These are phyloP conservation scores for Acrobasis consociella DNA, from an alignment of 2,888 invertebrate species.

Conservation along the genomic window DNA sequence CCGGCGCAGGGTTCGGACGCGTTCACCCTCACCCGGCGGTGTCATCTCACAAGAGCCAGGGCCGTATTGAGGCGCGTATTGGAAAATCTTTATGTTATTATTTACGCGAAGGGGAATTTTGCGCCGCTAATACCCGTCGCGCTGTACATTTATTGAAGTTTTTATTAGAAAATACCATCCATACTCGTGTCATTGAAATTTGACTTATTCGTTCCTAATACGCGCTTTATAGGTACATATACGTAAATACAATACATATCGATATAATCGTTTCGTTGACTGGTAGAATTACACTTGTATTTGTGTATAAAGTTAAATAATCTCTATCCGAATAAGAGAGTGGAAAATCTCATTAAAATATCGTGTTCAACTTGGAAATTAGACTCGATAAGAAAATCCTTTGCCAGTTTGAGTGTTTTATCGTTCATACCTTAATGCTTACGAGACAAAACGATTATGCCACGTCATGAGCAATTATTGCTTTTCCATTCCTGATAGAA, in stretches of 20 bases:
- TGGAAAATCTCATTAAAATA: slow-evolving; percentile 49
- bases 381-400: slow-evolving; percentile 35
- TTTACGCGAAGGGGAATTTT: slow-evolving; percentile 66
- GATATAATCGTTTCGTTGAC: too few relatives aligned
- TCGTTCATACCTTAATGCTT: slow-evolving; percentile 18
- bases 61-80: slow-evolving; percentile 65
- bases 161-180: slow-evolving; percentile 71
- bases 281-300: too few relatives aligned
- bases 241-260: too few relatives aligned
- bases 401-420: slow-evolving; percentile 21
- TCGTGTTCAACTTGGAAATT: slow-evolving; percentile 39
- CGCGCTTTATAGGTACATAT: slow-evolving; percentile 11
- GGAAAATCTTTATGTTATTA: slow-evolving; percentile 75
- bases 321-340: slow-evolving; percentile 34
- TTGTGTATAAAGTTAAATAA: too few relatives aligned
- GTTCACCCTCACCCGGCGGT: slow-evolving; percentile 8
- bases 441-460: slow-evolving; percentile 20
- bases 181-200: slow-evolving; percentile 52
- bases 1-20: background rate
- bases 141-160: slow-evolving; percentile 68
- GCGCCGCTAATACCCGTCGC: slow-evolving; percentile 67
- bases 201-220: slow-evolving; percentile 43
- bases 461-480: slow-evolving; percentile 21
- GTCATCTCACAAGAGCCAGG: slow-evolving; percentile 22
- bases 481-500: slow-evolving; percentile 11